Base-by-base conservation (phyloP, 2,113 vertebrate genomes). In the Suricata suricatta region DNA sequence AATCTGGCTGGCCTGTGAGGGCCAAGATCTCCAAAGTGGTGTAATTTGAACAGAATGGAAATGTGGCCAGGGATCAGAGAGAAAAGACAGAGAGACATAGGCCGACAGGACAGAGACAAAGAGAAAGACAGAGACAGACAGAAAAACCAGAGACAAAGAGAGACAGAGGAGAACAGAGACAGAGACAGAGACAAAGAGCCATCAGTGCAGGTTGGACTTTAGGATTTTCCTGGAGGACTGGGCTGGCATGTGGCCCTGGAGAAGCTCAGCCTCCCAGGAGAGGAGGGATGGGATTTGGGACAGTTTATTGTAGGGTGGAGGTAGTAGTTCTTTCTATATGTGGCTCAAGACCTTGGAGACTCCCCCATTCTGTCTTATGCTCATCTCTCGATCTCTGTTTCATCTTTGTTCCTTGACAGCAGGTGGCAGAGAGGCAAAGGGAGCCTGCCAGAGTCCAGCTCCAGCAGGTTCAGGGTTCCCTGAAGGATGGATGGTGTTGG, bases 251-350 rank as follows among this genome's bases (percentile, higher is more conserved):
- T 41, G 14, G 19, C 9, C 10, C 15, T 38, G 10, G 44, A 60
- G 35, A 68, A 50, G 5, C 2, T 7, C 23, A 13, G 15, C 17
- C 23, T 79, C 60, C 2, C 21, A 25, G 19, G 44, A 31, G 12
- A 27, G 31, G 7, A 50, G 13, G 0, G 14, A 2, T 16, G 4
- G 52, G 21, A 6, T 14, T 38, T 74, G 0, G 10, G 38, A 8
- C 33, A n/a, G 47, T 52, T 5, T 7, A 2, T 29, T 2, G 0
- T 2, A 64, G 7, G 35, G 31, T 17, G 11, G 38, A 12, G 0
- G 10, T n/a, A 0, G 17, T 33, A 1, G 44, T 16, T 74, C 54
- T 60, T 4, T 19, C 3, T 17, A 6, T 31, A 13, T 35, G 27
- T 33, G 11, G 13, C 64, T 74, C 21, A 15, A 17, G 27, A 31